Base-by-base conservation (phyloP, 1,140 invertebrate genomes). In the Drosophila murphyi region DNA sequence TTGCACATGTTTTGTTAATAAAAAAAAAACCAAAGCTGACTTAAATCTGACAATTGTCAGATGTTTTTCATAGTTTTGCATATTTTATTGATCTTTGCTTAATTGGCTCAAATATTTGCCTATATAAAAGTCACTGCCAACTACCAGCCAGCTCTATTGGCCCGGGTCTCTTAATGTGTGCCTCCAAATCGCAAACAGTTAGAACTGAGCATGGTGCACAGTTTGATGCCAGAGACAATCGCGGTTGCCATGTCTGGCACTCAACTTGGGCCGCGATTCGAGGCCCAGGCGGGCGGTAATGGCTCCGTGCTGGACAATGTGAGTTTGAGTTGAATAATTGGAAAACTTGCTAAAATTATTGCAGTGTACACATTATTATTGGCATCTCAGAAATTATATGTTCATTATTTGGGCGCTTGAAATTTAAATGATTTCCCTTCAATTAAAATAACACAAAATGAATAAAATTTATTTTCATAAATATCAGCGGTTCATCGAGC, bases 251-350 rank as follows among this genome's bases (percentile, higher is more conserved):
- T 56, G 32, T 32, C 67, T 2, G 37, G 20, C 8, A 8, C 54
- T 3, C 55, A 5, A 47, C 48, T 69, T 5, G 83, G 80, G 20
- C 83, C 83, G 7, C 68, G 72, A 20, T 87, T 64, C 39, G 45
- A 88, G 63, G 83, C 83, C 3, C 83, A 87, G 41, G 50, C 73
- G 12, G 45, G 76, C 20, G 56, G 55, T 48, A 87, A 87, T 89
- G 72, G 83, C 50, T 87, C 83, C 48, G 83, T 87, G 52, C 65
- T 87, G 72, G 83, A 87, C 45, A 83, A 88, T 74, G 83, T 87
- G 45, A 82, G 83, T 77, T 34, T 5, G n/a, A 0, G 29, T 0
- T n/a, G 10, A n/a, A 29, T 51, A 5, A 8, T 4, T 5, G 3
- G 7, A n/a, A n/a, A 51, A 51, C 2, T 51, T 32, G 20, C 20